A percentile compares a stretch with the other conserved stretches of the same genome.
Conservation (phyloP, 1,140 invertebrate species). For the Metopolophium dirhodum region DNA sequence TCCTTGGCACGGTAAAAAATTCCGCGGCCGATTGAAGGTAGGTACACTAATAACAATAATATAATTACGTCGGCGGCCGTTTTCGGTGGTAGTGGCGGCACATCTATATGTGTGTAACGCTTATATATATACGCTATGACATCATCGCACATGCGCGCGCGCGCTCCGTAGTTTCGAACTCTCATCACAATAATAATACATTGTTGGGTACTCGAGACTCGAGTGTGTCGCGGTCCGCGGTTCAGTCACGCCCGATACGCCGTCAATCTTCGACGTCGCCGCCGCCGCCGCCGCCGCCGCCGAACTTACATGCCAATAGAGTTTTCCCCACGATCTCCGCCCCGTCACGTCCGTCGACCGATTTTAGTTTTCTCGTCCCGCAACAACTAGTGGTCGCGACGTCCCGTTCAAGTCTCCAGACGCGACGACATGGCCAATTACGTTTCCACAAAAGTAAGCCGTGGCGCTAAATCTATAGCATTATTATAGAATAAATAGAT, state of each 20-base stretch:
- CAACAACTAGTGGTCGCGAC: background rate
- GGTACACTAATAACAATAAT: background rate
- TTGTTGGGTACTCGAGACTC: background rate
- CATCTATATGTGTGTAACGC: background rate
- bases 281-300: no score
- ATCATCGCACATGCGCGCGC: background rate
- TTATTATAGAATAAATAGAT: background rate
- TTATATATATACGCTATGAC: background rate
- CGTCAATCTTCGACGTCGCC: no score
- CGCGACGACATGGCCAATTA: background rate
- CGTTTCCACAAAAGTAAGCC: conserved; percentile 1
- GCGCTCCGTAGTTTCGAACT: background rate
- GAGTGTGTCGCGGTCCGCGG: background rate
- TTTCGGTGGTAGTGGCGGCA: background rate
- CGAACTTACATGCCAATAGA: background rate
- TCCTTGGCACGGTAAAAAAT: conserved; percentile 29
- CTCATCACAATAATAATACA: background rate
- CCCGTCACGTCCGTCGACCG: background rate
- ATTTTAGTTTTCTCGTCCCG: background rate
- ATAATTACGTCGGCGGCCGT: background rate
- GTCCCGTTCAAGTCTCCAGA: background rate
- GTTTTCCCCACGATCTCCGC: background rate
- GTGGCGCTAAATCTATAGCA: background rate
- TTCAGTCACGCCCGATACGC: conserved; percentile 2
- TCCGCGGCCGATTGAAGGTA: background rate